Evolutionary conservation across 1,140 invertebrate species (phyloP).

Genomic region (Leptinotarsa defecta): DNA sequence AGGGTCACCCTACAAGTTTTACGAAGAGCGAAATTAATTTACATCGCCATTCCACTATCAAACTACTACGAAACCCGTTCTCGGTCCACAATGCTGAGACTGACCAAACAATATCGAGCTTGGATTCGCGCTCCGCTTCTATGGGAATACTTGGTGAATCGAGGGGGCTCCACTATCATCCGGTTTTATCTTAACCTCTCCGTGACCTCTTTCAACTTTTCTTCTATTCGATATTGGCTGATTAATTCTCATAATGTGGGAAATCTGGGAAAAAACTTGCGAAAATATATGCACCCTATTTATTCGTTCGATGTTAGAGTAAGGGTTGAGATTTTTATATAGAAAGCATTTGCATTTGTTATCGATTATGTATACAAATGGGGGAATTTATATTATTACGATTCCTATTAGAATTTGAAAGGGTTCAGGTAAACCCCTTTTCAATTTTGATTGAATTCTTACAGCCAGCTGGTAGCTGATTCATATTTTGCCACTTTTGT

Average conservation of each 20-base stretch:
- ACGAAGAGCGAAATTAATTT: not conserved
- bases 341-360: conserved; percentile 5
- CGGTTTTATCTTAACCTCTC: not conserved
- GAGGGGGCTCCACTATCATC: not conserved
- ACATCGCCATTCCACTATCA: not conserved
- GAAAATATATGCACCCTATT: conserved; percentile 17
- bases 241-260: conserved; percentile 22
- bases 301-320: not conserved
- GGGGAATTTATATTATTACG: not conserved
- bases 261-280: conserved; percentile 10
- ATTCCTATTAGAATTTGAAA: conserved; percentile 2
- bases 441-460: conserved; percentile 2
- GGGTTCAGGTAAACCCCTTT: conserved; percentile 14
- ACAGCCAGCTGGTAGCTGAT: not conserved
- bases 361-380: conserved; percentile 9
- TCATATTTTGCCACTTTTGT: not conserved
- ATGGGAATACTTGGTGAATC: conserved; percentile 10
- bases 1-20: not conserved
- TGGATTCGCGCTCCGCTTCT: conserved; percentile 13
- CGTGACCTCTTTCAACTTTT: conserved; percentile 15
- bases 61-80: not conserved
- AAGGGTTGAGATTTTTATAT: conserved; percentile 18
- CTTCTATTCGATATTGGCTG: conserved; percentile 9
- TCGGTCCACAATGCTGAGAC: conserved; percentile 10
- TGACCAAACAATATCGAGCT: conserved; percentile 10